A percentile compares a stretch with the other conserved stretches of the same genome.
Evolutionary conservation across 2,113 vertebrate genomes (phyloP).

Genomic region (Dasyprocta punctata): DNA sequence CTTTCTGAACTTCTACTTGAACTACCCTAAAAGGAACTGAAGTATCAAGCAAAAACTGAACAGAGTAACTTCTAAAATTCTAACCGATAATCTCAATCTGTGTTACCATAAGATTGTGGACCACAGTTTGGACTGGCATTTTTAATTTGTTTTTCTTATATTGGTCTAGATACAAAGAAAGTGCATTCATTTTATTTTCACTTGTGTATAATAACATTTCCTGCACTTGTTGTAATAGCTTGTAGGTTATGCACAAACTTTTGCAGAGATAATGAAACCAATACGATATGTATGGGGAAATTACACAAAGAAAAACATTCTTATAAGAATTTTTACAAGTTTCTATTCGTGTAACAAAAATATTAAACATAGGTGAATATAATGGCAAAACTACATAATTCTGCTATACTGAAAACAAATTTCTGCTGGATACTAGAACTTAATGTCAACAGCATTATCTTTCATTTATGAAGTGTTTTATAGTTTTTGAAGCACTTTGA

Average conservation of each 20-base stretch:
- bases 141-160: not conserved
- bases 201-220: not conserved
- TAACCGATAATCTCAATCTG: not conserved
- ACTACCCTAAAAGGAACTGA: not conserved
- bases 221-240: conserved; percentile 12
- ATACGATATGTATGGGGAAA: not conserved
- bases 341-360: conserved; percentile 11
- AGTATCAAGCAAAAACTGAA: not conserved
- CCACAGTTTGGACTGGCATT: not conserved
- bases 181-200: not conserved
- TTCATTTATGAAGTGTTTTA: conserved; percentile 8
- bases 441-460: not conserved
- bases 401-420: not conserved
- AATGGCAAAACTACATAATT: conserved; percentile 28
- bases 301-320: not conserved
- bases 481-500: conserved; percentile 24
- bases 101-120: not conserved
- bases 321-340: not conserved
- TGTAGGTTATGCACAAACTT: conserved; percentile 20
- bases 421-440: conserved; percentile 15
- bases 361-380: not conserved
- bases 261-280: conserved; percentile 38
- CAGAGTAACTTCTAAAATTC: conserved; percentile 22
- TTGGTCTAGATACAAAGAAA: conserved; percentile 8
- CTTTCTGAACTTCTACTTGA: conserved; percentile 3